These are phyloP conservation scores for Venturia canescens DNA, from an alignment of 1,140 invertebrate species.

Conservation along the genomic window DNA sequence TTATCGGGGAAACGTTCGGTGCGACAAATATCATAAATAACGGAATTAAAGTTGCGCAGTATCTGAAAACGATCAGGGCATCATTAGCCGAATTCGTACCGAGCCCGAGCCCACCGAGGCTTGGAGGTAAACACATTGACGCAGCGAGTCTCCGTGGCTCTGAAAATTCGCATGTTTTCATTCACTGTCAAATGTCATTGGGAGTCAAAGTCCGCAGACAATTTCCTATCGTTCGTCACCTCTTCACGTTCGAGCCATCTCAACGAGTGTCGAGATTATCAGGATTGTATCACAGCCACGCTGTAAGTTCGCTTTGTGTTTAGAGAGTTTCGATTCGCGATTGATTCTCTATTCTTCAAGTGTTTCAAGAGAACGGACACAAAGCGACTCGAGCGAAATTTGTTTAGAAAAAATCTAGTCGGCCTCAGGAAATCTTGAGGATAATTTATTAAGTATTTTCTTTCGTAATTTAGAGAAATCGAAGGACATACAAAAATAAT, in stretches of 20 bases:
- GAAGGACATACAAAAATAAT: not conserved
- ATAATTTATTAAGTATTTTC: no score
- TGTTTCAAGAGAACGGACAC: no score
- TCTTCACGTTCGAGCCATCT: constrained; percentile 76
- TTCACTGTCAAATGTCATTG: not conserved
- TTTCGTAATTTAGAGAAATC: not conserved
- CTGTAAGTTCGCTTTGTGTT: not conserved
- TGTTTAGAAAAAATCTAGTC: no score
- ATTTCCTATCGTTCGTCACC: constrained; percentile 73
- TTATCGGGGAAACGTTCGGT: not conserved
- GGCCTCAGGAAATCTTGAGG: no score
- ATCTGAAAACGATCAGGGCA: constrained; percentile 74
- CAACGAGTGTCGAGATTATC: constrained; percentile 73
- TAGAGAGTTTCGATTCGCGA: constrained; percentile 18
- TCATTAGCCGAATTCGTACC: constrained; percentile 55
- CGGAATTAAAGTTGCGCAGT: constrained; percentile 54
- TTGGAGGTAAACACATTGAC: not conserved
- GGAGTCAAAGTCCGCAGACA: not conserved
- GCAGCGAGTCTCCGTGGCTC: not conserved
- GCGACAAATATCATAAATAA: constrained; percentile 6
- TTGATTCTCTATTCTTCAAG: not conserved
- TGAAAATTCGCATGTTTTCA: no score
- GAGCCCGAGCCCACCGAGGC: not conserved
- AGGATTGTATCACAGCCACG: constrained; percentile 70
- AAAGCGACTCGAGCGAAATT: no score